These are phyloP conservation scores for Stegostoma tigrinum DNA, from an alignment of 2,113 vertebrate species.

Conservation along the genomic window DNA sequence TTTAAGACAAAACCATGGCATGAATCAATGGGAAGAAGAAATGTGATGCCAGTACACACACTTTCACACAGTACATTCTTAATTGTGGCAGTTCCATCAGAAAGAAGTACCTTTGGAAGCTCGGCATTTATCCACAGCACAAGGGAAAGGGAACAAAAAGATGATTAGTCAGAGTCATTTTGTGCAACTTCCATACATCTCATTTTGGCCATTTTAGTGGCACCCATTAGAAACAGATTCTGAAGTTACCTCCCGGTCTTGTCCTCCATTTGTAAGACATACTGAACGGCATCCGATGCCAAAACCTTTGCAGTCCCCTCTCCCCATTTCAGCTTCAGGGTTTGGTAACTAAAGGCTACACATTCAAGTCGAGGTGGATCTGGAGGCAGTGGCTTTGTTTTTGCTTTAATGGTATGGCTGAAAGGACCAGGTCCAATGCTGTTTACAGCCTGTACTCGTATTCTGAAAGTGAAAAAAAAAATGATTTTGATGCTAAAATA, in stretches of 20 bases:
- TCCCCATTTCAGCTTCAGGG: conserved; percentile 94
- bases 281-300: conserved; percentile 78
- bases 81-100: neutral
- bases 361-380: conserved; percentile 91
- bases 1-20: neutral
- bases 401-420: conserved; percentile 90
- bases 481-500: neutral
- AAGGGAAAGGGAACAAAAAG: neutral
- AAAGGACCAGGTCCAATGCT: conserved; percentile 88
- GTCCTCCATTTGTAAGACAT: conserved; percentile 91
- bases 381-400: conserved; percentile 91
- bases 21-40: neutral
- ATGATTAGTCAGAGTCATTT: neutral
- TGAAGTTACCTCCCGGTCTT: conserved; percentile 74
- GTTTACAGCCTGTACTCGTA: conserved; percentile 95
- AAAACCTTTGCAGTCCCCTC: conserved; percentile 73
- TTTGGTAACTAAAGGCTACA: conserved; percentile 88
- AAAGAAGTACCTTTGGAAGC: neutral
- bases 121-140: neutral
- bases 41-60: neutral
- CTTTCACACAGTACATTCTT: neutral
- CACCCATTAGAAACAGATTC: neutral
- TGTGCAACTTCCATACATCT: neutral
- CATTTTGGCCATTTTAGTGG: neutral
- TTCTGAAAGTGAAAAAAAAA: conserved; percentile 55